Conservation (phyloP, 2,888 invertebrate species). For the Orthosia cruda region DNA sequence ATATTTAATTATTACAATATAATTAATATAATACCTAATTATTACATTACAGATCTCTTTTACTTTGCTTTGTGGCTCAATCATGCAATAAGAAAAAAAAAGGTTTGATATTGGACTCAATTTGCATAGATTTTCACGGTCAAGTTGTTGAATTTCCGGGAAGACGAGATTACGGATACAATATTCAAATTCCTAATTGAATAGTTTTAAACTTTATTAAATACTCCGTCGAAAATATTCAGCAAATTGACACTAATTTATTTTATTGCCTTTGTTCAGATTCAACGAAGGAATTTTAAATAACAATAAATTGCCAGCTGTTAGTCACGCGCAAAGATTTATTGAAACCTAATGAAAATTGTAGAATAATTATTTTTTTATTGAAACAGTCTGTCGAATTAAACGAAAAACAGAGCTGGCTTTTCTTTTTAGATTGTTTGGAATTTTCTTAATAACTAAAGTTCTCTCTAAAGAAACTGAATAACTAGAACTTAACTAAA, state of each 20-base stretch:
- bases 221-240: conserved; percentile 39
- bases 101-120: background rate
- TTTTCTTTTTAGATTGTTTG: background rate
- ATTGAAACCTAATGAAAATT: conserved; percentile 54
- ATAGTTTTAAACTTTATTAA: conserved; percentile 34
- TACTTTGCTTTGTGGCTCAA: background rate
- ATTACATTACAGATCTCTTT: background rate
- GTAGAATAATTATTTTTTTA: conserved; percentile 37
- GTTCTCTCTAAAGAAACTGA: background rate
- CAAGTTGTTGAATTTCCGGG: background rate
- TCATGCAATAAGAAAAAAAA: background rate
- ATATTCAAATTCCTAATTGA: conserved; percentile 24
- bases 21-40: background rate
- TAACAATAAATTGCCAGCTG: conserved; percentile 35
- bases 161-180: background rate
- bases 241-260: conserved; percentile 32
- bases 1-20: background rate
- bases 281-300: conserved; percentile 36
- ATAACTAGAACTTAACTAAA: no score
- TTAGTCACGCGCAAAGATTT: conserved; percentile 40
- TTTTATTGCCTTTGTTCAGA: conserved; percentile 27
- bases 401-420: background rate
- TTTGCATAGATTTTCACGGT: background rate
- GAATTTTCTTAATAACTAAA: background rate
- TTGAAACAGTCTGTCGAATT: background rate